A percentile compares a stretch with the other conserved stretches of the same genome.
These are phyloP conservation scores for Actenoides hombroni DNA, from an alignment of 2,113 vertebrate genomes.

Conservation along the genomic window DNA sequence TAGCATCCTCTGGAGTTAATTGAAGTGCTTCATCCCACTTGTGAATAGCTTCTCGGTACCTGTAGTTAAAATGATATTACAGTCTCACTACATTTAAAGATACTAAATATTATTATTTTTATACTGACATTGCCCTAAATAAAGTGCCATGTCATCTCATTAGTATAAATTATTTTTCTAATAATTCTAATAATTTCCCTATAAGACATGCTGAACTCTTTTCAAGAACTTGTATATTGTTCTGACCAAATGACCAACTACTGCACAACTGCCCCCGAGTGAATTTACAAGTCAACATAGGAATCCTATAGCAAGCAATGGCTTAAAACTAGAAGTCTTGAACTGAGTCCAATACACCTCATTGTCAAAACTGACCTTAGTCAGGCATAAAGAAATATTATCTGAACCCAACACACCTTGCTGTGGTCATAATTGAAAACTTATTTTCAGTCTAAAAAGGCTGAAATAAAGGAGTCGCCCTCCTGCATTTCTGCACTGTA, in stretches of 20 bases:
- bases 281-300: neutral
- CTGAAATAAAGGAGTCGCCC: neutral
- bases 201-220: neutral
- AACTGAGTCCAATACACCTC: neutral
- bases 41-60: constrained; percentile 89
- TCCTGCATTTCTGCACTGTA: neutral
- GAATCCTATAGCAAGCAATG: neutral
- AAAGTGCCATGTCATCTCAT: neutral
- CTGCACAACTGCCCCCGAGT: neutral
- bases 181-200: neutral
- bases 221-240: neutral
- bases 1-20: constrained; percentile 89
- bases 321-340: neutral
- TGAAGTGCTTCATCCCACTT: constrained; percentile 96
- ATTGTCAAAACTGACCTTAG: neutral
- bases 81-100: constrained; percentile 13
- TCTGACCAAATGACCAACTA: neutral
- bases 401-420: neutral
- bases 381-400: neutral
- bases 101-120: neutral
- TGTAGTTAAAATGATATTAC: constrained; percentile 64
- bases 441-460: neutral
- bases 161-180: neutral
- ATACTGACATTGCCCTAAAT: neutral
- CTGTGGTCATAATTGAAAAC: neutral